Percentiles rank a stretch among this genome's conserved stretches.
phyloP scores from a whole-genome alignment of 2,888 invertebrate genomes.

The Dioctria linearis region DNA sequence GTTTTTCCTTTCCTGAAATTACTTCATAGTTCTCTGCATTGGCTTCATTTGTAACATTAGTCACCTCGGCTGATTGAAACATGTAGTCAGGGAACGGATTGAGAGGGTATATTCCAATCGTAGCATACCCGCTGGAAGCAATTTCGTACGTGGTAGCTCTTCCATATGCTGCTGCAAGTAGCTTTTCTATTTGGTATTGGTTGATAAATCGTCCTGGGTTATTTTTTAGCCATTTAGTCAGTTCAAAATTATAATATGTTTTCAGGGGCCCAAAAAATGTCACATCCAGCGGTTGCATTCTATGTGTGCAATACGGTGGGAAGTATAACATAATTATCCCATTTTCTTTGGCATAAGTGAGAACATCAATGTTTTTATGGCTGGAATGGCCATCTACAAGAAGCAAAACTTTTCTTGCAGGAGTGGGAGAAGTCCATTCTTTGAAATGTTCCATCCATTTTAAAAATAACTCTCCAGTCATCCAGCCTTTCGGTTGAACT shows the following conservation, averaged over 20 bases:
- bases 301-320: not conserved
- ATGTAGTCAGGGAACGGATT: not conserved
- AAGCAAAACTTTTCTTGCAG: too few species aligned
- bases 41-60: not conserved
- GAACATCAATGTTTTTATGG: too few species aligned
- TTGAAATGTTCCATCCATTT: too few species aligned
- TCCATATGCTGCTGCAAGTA: not conserved
- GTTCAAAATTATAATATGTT: not conserved
- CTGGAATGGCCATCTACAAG: too few species aligned
- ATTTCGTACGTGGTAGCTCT: not conserved
- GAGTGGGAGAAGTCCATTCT: too few species aligned
- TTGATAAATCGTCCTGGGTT: not conserved
- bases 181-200: not conserved
- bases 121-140: conserved; percentile 2
- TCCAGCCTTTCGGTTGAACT: too few species aligned
- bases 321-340: not conserved
- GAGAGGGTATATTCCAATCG: not conserved
- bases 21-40: not conserved
- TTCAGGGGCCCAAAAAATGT: not conserved
- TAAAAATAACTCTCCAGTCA: too few species aligned
- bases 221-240: not conserved
- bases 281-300: not conserved
- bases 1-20: not conserved
- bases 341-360: too few species aligned
- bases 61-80: not conserved